Percentiles rank a stretch among this genome's conserved stretches.
Conservation (phyloP, 2,113 vertebrate genomes). For the Oceanites oceanicus region DNA sequence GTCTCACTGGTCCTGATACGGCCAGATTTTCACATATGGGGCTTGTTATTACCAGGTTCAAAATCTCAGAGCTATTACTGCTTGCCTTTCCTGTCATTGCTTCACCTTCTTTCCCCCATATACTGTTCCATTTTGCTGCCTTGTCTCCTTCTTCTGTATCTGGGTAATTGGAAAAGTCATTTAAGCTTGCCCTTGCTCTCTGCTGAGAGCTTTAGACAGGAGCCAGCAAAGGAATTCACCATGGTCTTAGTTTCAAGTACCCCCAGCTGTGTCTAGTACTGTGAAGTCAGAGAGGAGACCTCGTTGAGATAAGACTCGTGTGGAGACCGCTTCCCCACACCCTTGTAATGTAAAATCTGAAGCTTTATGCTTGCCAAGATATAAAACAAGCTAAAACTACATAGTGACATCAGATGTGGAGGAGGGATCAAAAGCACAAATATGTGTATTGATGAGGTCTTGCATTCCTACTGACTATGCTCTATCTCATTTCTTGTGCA, state of each 20-base stretch:
- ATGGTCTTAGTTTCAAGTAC: background rate
- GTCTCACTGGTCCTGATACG: background rate
- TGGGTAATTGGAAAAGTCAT: background rate
- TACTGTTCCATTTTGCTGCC: background rate
- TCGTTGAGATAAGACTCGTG: background rate
- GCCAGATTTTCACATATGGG: background rate
- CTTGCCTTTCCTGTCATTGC: background rate
- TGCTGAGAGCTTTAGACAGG: background rate
- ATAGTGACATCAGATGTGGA: background rate
- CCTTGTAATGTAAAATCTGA: background rate
- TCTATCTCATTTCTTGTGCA: background rate
- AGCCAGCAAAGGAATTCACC: background rate
- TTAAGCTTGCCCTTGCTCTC: background rate
- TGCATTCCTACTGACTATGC: background rate
- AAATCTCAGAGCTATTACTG: background rate
- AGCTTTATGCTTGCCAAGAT: background rate
- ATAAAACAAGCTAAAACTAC: background rate
- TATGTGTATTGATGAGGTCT: background rate
- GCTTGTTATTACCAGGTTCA: background rate
- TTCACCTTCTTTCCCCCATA: background rate
- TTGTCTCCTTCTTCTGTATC: background rate
- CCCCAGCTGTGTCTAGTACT: background rate
- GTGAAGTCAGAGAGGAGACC: background rate
- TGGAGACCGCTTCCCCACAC: background rate
- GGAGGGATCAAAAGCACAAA: background rate